Percentiles rank a stretch among this genome's conserved stretches.
phyloP scores from a whole-genome alignment of 2,797 vertebrate species.

The Molossus alvarezi region DNA sequence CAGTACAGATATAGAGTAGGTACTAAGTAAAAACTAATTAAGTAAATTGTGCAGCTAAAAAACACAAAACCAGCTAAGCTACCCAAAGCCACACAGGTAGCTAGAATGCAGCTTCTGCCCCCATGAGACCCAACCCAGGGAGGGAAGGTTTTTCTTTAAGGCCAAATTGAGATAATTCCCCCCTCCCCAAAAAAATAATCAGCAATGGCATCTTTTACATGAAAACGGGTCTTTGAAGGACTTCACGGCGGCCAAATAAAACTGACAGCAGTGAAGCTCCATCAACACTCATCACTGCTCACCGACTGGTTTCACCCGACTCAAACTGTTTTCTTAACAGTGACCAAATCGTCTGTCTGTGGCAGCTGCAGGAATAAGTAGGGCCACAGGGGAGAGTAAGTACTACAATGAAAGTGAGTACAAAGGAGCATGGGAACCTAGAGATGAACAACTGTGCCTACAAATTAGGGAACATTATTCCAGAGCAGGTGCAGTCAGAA shows the following conservation, averaged over 20 bases:
- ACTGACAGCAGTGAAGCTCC: neutral
- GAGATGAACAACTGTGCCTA: neutral
- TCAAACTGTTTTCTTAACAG: constrained; percentile 28
- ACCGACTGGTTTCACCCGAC: neutral
- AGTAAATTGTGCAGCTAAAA: constrained; percentile 18
- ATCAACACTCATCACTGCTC: neutral
- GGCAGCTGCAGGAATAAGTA: neutral
- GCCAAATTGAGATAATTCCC: neutral
- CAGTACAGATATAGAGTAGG: neutral
- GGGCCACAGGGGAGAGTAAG: neutral
- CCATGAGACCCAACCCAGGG: neutral
- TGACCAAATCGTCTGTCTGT: neutral
- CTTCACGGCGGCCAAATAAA: neutral
- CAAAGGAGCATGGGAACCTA: neutral
- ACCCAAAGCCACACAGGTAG: neutral
- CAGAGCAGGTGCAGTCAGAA: neutral
- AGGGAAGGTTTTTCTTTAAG: neutral
- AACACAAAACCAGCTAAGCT: neutral
- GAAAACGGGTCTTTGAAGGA: neutral
- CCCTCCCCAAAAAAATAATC: neutral
- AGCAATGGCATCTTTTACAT: neutral
- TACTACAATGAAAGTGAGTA: neutral
- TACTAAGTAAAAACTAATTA: neutral
- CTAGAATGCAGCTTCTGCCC: neutral
- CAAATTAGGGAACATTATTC: neutral